phyloP scores from a whole-genome alignment of 2,113 vertebrate genomes.

The Heliornis fulica region DNA sequence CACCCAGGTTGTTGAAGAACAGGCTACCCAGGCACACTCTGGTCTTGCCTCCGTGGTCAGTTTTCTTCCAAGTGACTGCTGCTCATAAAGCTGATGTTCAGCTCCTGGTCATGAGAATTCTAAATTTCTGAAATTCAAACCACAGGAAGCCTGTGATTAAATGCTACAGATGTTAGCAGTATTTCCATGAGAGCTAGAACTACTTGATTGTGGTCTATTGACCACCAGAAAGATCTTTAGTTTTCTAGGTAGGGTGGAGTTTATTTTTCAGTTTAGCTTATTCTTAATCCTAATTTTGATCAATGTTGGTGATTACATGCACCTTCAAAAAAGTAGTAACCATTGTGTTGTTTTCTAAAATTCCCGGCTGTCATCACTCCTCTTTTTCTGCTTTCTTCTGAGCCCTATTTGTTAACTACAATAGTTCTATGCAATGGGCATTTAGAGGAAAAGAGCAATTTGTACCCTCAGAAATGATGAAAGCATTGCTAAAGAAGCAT shows the following conservation, averaged over 20 bases:
- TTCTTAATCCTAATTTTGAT: neutral
- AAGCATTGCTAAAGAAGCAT: neutral
- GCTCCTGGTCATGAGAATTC: neutral
- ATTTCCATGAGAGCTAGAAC: neutral
- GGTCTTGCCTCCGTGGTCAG: neutral
- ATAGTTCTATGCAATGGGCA: neutral
- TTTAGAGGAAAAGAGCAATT: neutral
- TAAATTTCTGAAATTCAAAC: neutral
- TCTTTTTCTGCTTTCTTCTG: neutral
- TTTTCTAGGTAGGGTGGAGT: neutral
- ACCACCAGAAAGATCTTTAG: neutral
- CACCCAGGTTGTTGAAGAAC: neutral
- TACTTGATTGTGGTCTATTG: neutral
- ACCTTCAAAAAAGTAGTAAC: neutral
- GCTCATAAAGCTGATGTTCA: accelerated
- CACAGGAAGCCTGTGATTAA: neutral
- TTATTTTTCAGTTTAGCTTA: too few relatives aligned
- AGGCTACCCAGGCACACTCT: accelerated
- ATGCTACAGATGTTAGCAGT: neutral
- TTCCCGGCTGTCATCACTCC: neutral
- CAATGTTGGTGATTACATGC: neutral
- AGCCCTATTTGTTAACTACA: neutral
- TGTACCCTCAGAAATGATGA: neutral
- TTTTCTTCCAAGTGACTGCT: neutral
- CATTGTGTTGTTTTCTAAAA: neutral